Base-by-base conservation (phyloP, 2,113 vertebrate species). In the Andinoacara biseriatus region DNA sequence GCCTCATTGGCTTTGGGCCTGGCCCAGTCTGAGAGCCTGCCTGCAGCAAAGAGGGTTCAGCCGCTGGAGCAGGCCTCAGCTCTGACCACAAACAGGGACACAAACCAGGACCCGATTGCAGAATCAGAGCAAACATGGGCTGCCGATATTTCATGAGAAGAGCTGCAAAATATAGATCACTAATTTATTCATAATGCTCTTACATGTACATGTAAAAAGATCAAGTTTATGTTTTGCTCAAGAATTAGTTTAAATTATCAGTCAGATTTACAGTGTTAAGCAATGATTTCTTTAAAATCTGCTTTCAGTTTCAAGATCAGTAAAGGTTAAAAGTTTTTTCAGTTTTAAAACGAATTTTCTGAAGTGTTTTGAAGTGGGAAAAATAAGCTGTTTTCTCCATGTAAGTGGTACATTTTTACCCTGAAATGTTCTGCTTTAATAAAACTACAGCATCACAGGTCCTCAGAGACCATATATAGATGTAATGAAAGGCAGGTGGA, bases 31-130 rank as follows among this genome's bases (percentile, higher is more conserved):
- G 26, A 92, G 10, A 76, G 89, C 26, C 78, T 61, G n/a, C 58
- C 78, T 0, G 14, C 80, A 15, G 58, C 59, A 0, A 52, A 92
- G 56, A 0, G 0, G 0, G 43, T 49, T n/a, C 79, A 59, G 78
- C 79, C 75, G 59, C 81, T 90, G 67, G 78, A 92, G 56, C 77
- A 72, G 65, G 82, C 89, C 59, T 76, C 65, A 0, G 35, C 78
- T 0, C 61, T 85, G 81, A 5, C 79, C 46, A 2, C 58, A 22
- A 24, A n/a, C 63, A 26, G 24, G 29, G 69, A 3, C 58, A 24
- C 0, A 31, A 72, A 82, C 60, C 79, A 38, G 79, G 86, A 80
- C 83, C 22, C 13, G 0, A 76, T 60, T 3, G n/a, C 78, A 9
- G 83, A 22, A 1, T 14, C 76, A 3, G 90, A 83, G 63, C 81